phyloP scores from a whole-genome alignment of 2,888 invertebrate species.

The Heterodera filipjevi region DNA sequence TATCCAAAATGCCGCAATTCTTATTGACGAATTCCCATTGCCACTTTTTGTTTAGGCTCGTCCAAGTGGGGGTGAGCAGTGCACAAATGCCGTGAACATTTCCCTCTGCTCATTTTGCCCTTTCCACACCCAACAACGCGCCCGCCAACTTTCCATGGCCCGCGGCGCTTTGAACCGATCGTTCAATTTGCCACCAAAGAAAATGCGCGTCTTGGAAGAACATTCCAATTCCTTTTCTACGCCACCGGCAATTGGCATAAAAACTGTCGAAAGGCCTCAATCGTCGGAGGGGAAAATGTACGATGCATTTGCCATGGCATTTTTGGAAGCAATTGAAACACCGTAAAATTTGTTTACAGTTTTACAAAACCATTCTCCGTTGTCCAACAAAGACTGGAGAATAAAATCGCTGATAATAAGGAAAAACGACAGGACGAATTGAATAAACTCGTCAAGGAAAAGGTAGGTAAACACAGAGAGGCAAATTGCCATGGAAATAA shows the following conservation, averaged over 20 bases:
- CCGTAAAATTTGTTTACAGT: neutral
- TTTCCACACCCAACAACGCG: slow-evolving; percentile 50
- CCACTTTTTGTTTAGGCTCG: slow-evolving; percentile 26
- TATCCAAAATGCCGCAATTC: no score
- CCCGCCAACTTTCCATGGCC: slow-evolving; percentile 30
- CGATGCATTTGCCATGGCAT: neutral
- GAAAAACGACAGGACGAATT: slow-evolving; percentile 4
- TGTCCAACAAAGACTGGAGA: neutral
- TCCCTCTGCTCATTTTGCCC: slow-evolving; percentile 53
- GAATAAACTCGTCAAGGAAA: slow-evolving; percentile 22
- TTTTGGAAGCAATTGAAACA: neutral
- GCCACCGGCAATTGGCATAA: slow-evolving; percentile 1
- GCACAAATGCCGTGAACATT: slow-evolving; percentile 56
- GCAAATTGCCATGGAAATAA: no score
- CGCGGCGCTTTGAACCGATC: slow-evolving; percentile 37
- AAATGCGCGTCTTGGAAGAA: slow-evolving; percentile 7
- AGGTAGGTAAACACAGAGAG: neutral
- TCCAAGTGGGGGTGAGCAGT: slow-evolving; percentile 48
- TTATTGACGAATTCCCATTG: no score
- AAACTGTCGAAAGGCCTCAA: neutral
- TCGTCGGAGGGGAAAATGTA: neutral
- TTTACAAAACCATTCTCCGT: slow-evolving; percentile 6
- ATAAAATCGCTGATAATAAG: neutral
- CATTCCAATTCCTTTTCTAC: neutral
- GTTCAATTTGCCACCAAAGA: slow-evolving; percentile 19